Evolutionary conservation across 2,113 vertebrate species (phyloP).

Genomic region (Hypanus sabinus): DNA sequence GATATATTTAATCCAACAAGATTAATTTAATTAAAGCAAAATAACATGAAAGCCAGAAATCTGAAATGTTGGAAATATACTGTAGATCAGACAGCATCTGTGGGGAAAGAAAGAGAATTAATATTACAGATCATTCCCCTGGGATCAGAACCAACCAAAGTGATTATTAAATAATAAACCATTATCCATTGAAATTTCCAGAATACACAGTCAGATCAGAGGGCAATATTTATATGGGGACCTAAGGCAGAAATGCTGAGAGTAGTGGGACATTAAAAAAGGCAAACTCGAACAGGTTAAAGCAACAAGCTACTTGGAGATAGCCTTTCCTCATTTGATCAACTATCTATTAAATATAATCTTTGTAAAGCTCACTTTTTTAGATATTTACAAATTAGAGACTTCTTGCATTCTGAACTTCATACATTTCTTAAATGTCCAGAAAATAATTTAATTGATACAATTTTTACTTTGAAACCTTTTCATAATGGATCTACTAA

Average conservation of each 20-base stretch:
- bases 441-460: too few relatives aligned
- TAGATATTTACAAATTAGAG: too few relatives aligned
- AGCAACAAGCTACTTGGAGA: not conserved
- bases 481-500: too few relatives aligned
- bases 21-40: not conserved
- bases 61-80: not conserved
- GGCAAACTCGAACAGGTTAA: not conserved
- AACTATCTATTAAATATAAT: too few relatives aligned
- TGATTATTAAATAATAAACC: not conserved
- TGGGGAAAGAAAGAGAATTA: not conserved
- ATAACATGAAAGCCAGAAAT: not conserved
- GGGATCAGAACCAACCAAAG: not conserved
- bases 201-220: not conserved
- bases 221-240: not conserved
- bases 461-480: too few relatives aligned
- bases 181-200: not conserved
- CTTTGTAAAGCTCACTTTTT: too few relatives aligned
- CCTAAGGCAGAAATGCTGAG: not conserved
- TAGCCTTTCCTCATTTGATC: too few relatives aligned
- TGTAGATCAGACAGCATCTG: not conserved
- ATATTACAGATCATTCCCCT: not conserved
- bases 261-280: not conserved
- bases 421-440: too few relatives aligned
- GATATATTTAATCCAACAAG: not conserved
- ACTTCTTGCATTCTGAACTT: too few relatives aligned